Evolutionary conservation across 2,797 vertebrate species (phyloP).

Genomic region (Pseudotriccus pelzelni): DNA sequence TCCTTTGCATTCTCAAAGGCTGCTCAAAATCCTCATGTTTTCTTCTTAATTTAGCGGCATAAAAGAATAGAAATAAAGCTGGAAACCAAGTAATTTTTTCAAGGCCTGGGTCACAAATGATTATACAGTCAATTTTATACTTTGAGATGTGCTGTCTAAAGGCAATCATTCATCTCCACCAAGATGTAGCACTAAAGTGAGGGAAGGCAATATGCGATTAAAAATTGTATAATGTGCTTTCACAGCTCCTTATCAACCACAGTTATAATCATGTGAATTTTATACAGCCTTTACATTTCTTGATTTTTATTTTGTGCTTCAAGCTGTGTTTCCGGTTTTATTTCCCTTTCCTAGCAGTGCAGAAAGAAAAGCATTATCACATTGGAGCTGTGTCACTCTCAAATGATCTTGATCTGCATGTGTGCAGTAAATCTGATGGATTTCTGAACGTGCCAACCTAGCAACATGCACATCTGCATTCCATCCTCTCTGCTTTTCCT

Average conservation of each 20-base stretch:
- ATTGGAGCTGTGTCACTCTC: not conserved
- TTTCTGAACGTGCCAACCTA: not conserved
- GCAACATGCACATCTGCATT: not conserved
- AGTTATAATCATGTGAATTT: not conserved
- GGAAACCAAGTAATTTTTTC: not conserved
- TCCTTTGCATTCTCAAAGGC: not conserved
- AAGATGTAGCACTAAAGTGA: not conserved
- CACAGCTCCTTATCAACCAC: not conserved
- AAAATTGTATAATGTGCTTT: not conserved
- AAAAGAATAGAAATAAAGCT: not conserved
- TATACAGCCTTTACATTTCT: not conserved
- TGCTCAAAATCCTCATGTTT: not conserved
- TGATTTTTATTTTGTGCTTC: not conserved
- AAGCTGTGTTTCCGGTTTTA: not conserved
- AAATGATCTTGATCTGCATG: not conserved
- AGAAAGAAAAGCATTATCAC: not conserved
- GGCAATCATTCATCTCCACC: not conserved
- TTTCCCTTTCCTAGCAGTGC: not conserved
- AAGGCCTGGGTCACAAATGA: not conserved
- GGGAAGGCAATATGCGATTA: not conserved
- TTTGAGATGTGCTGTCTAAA: not conserved
- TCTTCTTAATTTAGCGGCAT: not conserved
- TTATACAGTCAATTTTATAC: not conserved
- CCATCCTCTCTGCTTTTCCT: not conserved
- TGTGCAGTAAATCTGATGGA: not conserved